Conservation (phyloP, 2,797 vertebrate genomes). For the Spheniscus humboldti region DNA sequence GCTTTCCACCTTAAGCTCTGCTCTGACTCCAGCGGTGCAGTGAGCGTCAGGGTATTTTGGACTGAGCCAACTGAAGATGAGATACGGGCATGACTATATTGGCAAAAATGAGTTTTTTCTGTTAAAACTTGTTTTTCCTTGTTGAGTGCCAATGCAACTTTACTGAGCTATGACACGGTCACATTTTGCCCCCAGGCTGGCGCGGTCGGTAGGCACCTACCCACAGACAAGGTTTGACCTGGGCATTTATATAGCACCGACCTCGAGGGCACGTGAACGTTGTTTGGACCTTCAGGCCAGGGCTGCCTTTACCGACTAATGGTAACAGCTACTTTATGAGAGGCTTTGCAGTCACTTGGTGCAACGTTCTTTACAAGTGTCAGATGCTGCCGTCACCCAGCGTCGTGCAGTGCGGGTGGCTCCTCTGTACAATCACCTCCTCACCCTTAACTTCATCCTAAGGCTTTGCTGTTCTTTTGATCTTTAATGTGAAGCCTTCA, state of each 20-base stretch:
- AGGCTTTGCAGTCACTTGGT: neutral
- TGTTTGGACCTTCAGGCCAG: neutral
- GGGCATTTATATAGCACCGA: neutral
- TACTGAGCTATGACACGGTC: accelerated
- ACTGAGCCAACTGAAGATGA: neutral
- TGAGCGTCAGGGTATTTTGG: neutral
- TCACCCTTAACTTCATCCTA: neutral
- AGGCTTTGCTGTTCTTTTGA: neutral
- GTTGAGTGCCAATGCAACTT: too few relatives aligned
- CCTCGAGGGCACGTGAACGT: neutral
- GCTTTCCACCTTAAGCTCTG: neutral
- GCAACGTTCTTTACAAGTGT: neutral
- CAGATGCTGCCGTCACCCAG: neutral
- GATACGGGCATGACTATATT: accelerated
- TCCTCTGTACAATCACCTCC: neutral
- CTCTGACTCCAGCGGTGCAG: accelerated
- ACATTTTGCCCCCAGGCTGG: neutral
- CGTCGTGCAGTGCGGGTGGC: neutral
- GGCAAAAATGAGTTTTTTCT: neutral
- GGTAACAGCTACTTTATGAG: neutral
- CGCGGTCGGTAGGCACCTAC: neutral
- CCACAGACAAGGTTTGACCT: neutral
- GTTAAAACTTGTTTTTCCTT: too few relatives aligned
- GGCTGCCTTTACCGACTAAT: neutral
- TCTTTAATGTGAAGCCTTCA: neutral